Evolutionary conservation across 2,888 invertebrate species (phyloP).

Genomic region (Maniola hyperantus): DNA sequence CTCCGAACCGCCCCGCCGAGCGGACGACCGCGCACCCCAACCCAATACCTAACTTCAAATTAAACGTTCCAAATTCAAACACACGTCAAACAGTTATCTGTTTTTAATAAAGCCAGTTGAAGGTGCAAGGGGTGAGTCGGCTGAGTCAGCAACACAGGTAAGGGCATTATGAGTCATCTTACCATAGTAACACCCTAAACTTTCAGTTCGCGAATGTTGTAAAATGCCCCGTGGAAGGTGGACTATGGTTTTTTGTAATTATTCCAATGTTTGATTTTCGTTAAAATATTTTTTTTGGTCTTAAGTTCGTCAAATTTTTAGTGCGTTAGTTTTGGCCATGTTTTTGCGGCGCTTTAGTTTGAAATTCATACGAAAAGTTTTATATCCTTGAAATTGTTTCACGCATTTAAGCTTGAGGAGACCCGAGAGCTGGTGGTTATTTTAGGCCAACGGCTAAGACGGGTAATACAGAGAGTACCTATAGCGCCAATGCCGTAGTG

Average conservation of each 20-base stretch:
- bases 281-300: neutral
- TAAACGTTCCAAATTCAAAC: conserved; percentile 39
- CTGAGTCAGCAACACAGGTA: conserved; percentile 75
- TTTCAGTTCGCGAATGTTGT: conserved; percentile 47
- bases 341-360: no score
- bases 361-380: no score
- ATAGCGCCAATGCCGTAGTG: no score
- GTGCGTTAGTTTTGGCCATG: no score
- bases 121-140: conserved; percentile 68
- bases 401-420: no score
- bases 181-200: conserved; percentile 78
- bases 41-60: conserved; percentile 45
- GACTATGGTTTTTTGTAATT: conserved; percentile 22
- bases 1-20: conserved; percentile 67
- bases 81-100: conserved; percentile 26
- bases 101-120: conserved; percentile 31
- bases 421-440: no score
- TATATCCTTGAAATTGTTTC: no score
- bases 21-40: conserved; percentile 76
- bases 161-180: conserved; percentile 63
- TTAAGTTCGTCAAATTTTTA: no score
- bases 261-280: neutral
- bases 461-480: no score
- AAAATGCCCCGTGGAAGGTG: conserved; percentile 35
- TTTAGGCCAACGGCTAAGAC: no score